Conservation (phyloP, 1,140 invertebrate genomes). For the Panagrolaimus sp. region DNA sequence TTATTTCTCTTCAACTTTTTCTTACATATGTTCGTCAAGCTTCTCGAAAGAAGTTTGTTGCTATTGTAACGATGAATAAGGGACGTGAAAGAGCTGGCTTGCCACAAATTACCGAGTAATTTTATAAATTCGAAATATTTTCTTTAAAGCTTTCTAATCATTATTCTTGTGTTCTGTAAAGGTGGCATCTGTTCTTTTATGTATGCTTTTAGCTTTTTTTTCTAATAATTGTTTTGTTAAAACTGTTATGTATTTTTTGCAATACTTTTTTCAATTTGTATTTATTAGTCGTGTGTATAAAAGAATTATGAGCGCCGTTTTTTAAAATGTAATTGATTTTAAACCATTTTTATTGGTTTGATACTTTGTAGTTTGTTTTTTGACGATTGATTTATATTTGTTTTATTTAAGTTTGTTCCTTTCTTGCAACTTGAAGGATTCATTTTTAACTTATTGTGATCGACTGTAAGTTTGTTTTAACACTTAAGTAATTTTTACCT, state of each 20-base stretch:
- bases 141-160: slow-evolving; percentile 11
- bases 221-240: neutral
- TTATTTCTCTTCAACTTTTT: slow-evolving; percentile 90
- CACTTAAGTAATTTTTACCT: neutral
- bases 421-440: neutral
- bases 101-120: slow-evolving; percentile 50
- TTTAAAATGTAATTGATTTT: too few relatives aligned
- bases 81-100: slow-evolving; percentile 90
- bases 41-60: slow-evolving; percentile 88
- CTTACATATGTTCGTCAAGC: slow-evolving; percentile 89
- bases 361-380: neutral
- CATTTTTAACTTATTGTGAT: neutral
- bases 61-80: slow-evolving; percentile 87
- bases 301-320: too few relatives aligned
- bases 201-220: neutral
- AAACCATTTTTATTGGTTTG: slow-evolving; percentile 13
- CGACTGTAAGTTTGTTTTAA: neutral
- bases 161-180: slow-evolving; percentile 3
- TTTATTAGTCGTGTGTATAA: too few relatives aligned
- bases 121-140: neutral
- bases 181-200: neutral
- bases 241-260: neutral
- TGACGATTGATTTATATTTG: slow-evolving; percentile 4
- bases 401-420: neutral
- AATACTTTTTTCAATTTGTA: too few relatives aligned